These are phyloP conservation scores for Cephalopachus bancanus DNA, from an alignment of 2,797 vertebrate genomes.

Conservation along the genomic window DNA sequence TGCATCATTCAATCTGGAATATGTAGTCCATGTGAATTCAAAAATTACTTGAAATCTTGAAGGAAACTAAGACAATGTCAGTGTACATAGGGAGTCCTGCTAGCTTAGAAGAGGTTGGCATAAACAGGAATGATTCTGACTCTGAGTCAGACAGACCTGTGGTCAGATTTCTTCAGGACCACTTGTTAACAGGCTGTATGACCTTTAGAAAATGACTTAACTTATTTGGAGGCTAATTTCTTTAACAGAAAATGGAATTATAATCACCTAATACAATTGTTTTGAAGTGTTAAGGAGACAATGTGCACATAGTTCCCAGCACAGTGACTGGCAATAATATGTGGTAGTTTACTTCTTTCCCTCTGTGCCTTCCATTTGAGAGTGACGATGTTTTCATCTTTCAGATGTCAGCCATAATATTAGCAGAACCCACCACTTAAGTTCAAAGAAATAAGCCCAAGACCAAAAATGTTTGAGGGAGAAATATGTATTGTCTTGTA, in stretches of 20 bases:
- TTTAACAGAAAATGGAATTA: neutral
- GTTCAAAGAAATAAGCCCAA: neutral
- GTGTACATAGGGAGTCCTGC: too few species aligned
- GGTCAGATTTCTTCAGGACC: neutral
- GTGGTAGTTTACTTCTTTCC: neutral
- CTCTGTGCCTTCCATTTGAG: neutral
- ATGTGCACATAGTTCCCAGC: neutral
- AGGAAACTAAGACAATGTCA: neutral
- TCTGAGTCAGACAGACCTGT: neutral
- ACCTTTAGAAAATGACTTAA: neutral
- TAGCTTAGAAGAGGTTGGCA: neutral
- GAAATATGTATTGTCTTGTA: neutral
- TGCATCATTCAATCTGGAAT: neutral
- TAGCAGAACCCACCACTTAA: neutral
- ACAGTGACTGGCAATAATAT: neutral
- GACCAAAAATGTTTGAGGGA: neutral
- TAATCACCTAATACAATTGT: neutral
- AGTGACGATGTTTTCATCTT: neutral
- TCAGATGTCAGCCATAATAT: neutral
- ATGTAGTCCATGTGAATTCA: neutral
- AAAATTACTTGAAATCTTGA: neutral
- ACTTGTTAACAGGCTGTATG: neutral
- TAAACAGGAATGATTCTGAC: neutral
- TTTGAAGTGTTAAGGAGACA: neutral
- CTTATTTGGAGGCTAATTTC: neutral